Evolutionary conservation across 2,797 vertebrate genomes (phyloP).

Genomic region (Platalea minor): DNA sequence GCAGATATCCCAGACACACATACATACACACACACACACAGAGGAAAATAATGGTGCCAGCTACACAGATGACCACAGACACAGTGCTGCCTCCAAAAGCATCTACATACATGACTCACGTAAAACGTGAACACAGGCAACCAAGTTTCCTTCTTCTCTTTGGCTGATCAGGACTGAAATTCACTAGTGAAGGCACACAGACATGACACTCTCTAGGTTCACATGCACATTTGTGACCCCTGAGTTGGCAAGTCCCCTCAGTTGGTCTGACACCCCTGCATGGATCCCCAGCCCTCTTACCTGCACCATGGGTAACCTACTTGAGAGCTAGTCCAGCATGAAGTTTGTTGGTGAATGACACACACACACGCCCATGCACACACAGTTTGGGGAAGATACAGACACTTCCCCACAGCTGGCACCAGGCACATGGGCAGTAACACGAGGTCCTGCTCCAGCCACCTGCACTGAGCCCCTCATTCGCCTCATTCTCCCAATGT

Average conservation of each 20-base stretch:
- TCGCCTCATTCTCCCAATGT: rapidly evolving
- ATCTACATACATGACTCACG: background rate
- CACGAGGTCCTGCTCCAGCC: background rate
- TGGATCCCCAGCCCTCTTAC: background rate
- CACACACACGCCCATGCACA: rapidly evolving
- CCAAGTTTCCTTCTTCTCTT: background rate
- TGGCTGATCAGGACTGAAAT: background rate
- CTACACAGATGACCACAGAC: background rate
- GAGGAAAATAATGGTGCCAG: background rate
- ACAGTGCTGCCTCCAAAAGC: background rate
- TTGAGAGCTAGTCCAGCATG: background rate
- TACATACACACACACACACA: background rate
- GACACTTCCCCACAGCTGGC: background rate
- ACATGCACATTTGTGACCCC: background rate
- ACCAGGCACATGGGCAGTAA: background rate
- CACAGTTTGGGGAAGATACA: background rate
- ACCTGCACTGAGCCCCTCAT: rapidly evolving
- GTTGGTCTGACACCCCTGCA: background rate
- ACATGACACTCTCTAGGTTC: background rate
- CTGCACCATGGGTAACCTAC: background rate
- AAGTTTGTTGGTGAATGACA: background rate
- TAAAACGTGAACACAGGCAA: background rate
- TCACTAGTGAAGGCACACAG: background rate
- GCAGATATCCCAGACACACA: background rate
- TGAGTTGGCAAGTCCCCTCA: background rate